Percentiles rank a stretch among this genome's conserved stretches.
phyloP scores from a whole-genome alignment of 2,113 vertebrate species.

The Paedocypris sp. region DNA sequence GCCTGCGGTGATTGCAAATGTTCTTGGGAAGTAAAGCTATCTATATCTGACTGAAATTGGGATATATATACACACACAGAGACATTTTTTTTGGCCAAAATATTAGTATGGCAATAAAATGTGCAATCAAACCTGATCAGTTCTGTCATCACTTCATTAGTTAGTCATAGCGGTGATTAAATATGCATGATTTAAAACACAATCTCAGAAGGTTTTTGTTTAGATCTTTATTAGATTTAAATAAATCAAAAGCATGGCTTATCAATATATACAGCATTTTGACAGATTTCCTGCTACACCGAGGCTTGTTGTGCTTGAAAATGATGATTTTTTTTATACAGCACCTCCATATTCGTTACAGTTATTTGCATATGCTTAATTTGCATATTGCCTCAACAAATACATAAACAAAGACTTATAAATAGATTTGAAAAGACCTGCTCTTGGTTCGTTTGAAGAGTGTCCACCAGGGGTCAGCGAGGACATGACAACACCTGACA shows the following conservation, averaged over 20 bases:
- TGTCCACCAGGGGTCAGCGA: conserved; percentile 35
- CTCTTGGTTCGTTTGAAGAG: background rate
- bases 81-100: conserved; percentile 5
- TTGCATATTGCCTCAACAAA: background rate
- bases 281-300: background rate
- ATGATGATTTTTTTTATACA: background rate
- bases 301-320: background rate
- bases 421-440: conserved; percentile 1
- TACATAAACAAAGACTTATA: background rate
- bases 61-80: no score
- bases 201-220: conserved; percentile 40
- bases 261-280: conserved; percentile 21
- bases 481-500: conserved; percentile 12
- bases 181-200: no score
- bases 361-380: background rate
- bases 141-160: conserved; percentile 49
- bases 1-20: conserved; percentile 2
- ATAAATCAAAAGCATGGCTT: conserved; percentile 32
- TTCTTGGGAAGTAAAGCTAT: no score
- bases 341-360: background rate
- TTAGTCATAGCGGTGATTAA: conserved; percentile 41
- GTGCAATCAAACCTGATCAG: conserved; percentile 35
- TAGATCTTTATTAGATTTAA: conserved; percentile 36
- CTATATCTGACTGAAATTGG: no score
- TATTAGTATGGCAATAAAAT: conserved; percentile 34